These are phyloP conservation scores for Bombus waltoni DNA, from an alignment of 1,140 invertebrate genomes.

Conservation along the genomic window DNA sequence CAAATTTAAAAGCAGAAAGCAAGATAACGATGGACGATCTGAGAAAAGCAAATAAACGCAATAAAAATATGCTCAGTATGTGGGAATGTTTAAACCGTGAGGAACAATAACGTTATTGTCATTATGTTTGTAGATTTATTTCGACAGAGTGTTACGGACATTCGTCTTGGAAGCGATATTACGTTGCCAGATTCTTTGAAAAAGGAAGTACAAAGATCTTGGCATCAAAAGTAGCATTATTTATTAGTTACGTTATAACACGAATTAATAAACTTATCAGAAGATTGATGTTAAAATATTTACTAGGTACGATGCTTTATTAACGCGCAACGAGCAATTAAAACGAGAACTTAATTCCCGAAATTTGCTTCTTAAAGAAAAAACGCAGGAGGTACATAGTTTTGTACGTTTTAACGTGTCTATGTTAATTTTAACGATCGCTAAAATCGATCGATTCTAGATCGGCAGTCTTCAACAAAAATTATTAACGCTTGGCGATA, in stretches of 20 bases:
- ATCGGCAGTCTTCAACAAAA: constrained; percentile 58
- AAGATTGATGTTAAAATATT: background rate
- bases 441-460: constrained; percentile 34
- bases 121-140: constrained; percentile 67
- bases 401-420: background rate
- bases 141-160: constrained; percentile 65
- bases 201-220: constrained; percentile 63
- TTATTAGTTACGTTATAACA: background rate
- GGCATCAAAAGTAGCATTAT: constrained; percentile 69
- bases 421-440: background rate
- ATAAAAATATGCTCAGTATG: constrained; percentile 71
- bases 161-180: constrained; percentile 43
- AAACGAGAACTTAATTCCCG: constrained; percentile 46
- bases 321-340: constrained; percentile 63
- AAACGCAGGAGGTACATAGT: constrained; percentile 54
- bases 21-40: constrained; percentile 54
- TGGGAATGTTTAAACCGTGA: background rate
- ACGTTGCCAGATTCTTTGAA: constrained; percentile 62
- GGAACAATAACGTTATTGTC: background rate
- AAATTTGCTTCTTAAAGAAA: constrained; percentile 53
- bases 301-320: constrained; percentile 68
- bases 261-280: background rate
- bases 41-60: constrained; percentile 63
- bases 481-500: constrained; percentile 56
- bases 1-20: constrained; percentile 55